A percentile compares a stretch with the other conserved stretches of the same genome.
Conservation (phyloP, 2,888 invertebrate species). For the Nemoura dubitans region DNA sequence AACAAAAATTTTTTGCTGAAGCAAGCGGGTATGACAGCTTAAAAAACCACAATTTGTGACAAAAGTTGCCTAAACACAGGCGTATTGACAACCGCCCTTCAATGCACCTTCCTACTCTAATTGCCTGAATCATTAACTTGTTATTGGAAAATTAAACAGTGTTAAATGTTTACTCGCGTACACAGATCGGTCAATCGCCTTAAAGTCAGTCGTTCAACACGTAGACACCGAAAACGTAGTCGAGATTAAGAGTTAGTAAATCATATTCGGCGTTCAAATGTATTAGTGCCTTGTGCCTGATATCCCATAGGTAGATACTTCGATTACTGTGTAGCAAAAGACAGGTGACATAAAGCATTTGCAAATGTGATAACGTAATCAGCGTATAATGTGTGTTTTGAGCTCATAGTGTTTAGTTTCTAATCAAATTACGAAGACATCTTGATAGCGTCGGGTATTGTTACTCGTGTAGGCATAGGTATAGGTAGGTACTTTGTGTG, state of each 20-base stretch:
- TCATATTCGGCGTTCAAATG: no score
- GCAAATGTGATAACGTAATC: slow-evolving; percentile 5
- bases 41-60: no score
- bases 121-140: background rate
- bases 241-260: no score
- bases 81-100: background rate
- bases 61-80: background rate
- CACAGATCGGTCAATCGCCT: no score
- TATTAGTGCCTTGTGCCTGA: no score
- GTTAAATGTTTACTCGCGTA: no score
- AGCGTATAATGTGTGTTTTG: background rate
- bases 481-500: no score
- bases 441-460: background rate
- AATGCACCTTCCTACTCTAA: background rate
- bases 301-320: background rate
- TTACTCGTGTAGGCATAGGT: no score
- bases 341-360: background rate
- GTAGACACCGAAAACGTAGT: no score
- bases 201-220: no score
- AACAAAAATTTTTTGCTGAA: no score
- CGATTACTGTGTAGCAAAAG: background rate
- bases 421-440: background rate
- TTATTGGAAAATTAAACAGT: background rate
- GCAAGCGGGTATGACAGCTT: no score
- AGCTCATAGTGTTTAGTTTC: background rate